A percentile compares a stretch with the other conserved stretches of the same genome.
These are phyloP conservation scores for Bovichtus diacanthus DNA, from an alignment of 2,797 vertebrate genomes.

Conservation along the genomic window DNA sequence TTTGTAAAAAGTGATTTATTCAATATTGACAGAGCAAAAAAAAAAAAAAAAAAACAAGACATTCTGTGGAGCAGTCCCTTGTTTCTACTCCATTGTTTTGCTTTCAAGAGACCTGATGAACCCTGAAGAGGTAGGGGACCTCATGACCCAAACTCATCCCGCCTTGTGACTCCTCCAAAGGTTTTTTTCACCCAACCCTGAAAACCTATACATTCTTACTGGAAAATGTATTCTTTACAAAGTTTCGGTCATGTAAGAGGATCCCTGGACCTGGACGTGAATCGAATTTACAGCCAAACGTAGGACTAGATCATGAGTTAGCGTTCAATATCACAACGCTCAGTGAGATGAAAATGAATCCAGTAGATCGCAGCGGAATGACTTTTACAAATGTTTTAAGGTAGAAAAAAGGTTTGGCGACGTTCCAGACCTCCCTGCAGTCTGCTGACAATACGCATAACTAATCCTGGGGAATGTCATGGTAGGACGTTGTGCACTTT, in stretches of 20 bases:
- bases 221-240: constrained; percentile 35
- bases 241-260: constrained; percentile 48
- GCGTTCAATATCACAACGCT: constrained; percentile 20
- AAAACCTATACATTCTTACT: constrained; percentile 32
- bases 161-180: constrained; percentile 49
- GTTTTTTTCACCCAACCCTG: constrained; percentile 14
- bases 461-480: constrained; percentile 72
- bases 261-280: constrained; percentile 29
- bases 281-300: constrained; percentile 53
- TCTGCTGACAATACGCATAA: constrained; percentile 76
- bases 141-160: constrained; percentile 50
- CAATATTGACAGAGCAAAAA: constrained; percentile 29
- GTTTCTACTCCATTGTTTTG: constrained; percentile 55
- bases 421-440: constrained; percentile 73
- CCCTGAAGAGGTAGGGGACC: constrained; percentile 64
- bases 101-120: constrained; percentile 65
- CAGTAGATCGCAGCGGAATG: constrained; percentile 55
- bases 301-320: constrained; percentile 55
- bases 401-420: constrained; percentile 68
- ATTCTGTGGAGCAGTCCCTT: constrained; percentile 16
- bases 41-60: no score
- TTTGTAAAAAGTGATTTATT: constrained; percentile 22
- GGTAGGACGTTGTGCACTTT: constrained; percentile 47
- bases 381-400: constrained; percentile 76
- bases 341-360: constrained; percentile 64